A percentile compares a stretch with the other conserved stretches of the same genome.
These are phyloP conservation scores for Atherinomorus stipes DNA, from an alignment of 2,113 vertebrate genomes.

Conservation along the genomic window DNA sequence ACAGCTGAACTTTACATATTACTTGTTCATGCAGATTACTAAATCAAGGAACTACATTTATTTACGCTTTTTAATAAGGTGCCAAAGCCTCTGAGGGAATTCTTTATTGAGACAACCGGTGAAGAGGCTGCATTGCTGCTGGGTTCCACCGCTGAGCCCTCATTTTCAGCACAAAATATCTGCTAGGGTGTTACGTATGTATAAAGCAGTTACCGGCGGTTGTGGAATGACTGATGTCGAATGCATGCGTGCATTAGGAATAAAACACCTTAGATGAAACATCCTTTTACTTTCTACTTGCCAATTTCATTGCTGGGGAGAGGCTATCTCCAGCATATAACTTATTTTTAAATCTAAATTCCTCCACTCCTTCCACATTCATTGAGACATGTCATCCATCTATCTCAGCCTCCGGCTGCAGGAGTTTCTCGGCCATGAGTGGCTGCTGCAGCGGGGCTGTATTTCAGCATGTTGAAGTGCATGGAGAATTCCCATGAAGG, in stretches of 20 bases:
- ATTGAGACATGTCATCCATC: slow-evolving; percentile 76
- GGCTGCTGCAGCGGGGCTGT: slow-evolving; percentile 72
- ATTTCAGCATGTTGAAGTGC: slow-evolving; percentile 81
- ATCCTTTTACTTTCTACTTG: slow-evolving; percentile 17
- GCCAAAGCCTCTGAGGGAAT: slow-evolving; percentile 52
- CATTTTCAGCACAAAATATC: slow-evolving; percentile 61
- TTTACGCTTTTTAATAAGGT: slow-evolving; percentile 73
- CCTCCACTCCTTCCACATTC: slow-evolving; percentile 69
- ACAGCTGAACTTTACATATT: slow-evolving; percentile 64
- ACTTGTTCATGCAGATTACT: slow-evolving; percentile 55
- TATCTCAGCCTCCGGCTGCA: slow-evolving; percentile 70
- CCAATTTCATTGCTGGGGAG: slow-evolving; percentile 50
- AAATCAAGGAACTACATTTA: slow-evolving; percentile 65
- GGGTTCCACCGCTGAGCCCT: slow-evolving; percentile 27
- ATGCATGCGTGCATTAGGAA: slow-evolving; percentile 27
- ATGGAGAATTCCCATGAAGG: slow-evolving; percentile 84
- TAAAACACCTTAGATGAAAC: slow-evolving; percentile 38
- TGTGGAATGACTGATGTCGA: slow-evolving; percentile 21
- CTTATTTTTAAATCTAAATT: slow-evolving; percentile 75
- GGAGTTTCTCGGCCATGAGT: slow-evolving; percentile 61
- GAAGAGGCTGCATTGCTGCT: slow-evolving; percentile 43
- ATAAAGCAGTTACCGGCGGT: slow-evolving; percentile 43
- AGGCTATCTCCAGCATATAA: slow-evolving; percentile 52
- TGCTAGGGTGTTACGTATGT: slow-evolving; percentile 34
- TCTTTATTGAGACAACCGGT: slow-evolving; percentile 51